Percentiles rank a stretch among this genome's conserved stretches.
These are phyloP conservation scores for Zaprionus obscuricornis DNA, from an alignment of 2,888 invertebrate species.

Conservation along the genomic window DNA sequence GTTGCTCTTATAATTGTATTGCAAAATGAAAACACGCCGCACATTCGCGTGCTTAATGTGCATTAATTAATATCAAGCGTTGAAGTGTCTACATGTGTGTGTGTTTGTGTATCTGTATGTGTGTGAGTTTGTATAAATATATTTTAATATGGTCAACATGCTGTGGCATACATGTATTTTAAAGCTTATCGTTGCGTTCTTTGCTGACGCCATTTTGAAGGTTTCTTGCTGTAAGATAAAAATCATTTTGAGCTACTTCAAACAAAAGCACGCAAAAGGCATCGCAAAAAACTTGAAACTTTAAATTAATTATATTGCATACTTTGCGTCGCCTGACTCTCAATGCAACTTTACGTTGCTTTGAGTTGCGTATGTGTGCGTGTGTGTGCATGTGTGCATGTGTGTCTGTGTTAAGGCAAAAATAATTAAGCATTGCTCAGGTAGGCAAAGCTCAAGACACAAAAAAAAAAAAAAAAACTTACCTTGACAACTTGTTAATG, in stretches of 20 bases:
- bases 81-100: too few species aligned
- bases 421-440: conserved; percentile 63
- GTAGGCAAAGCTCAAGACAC: conserved; percentile 19
- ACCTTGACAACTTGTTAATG: conserved; percentile 84
- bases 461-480: conserved; percentile 59
- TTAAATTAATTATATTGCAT: conserved; percentile 66
- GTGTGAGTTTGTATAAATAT: conserved; percentile 2
- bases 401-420: conserved; percentile 36
- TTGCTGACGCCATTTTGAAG: conserved; percentile 62
- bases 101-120: background rate
- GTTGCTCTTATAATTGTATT: conserved; percentile 30
- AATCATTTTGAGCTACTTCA: conserved; percentile 42
- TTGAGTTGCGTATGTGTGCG: conserved; percentile 1
- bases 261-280: conserved; percentile 48
- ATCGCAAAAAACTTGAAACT: conserved; percentile 51
- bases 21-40: conserved; percentile 46
- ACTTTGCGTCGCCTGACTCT: conserved; percentile 19
- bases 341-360: conserved; percentile 1
- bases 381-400: conserved; percentile 22
- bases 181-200: conserved; percentile 65
- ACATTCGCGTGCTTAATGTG: conserved; percentile 67
- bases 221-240: conserved; percentile 54
- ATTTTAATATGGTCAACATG: conserved; percentile 33
- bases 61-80: conserved; percentile 67
- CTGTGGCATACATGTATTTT: conserved; percentile 19